phyloP scores from a whole-genome alignment of 2,113 vertebrate genomes.

The Fukomys damarensis region DNA sequence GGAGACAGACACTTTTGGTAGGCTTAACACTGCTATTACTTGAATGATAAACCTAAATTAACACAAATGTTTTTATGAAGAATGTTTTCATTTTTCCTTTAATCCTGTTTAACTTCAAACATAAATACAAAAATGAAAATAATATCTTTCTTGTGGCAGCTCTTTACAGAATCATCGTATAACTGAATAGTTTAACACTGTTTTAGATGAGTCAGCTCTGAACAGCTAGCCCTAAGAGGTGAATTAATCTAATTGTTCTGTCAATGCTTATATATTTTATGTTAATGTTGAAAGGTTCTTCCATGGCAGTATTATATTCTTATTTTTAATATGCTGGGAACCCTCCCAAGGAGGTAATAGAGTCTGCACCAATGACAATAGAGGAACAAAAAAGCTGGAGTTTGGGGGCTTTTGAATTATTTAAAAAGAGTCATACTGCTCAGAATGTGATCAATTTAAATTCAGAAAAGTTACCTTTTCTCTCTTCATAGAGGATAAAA shows the following conservation, averaged over 20 bases:
- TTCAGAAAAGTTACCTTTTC: background rate
- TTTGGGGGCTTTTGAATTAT: constrained; percentile 52
- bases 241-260: constrained; percentile 75
- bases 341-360: background rate
- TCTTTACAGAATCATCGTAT: constrained; percentile 67
- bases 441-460: constrained; percentile 27
- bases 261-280: constrained; percentile 62
- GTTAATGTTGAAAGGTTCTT: constrained; percentile 65
- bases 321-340: constrained; percentile 68
- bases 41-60: constrained; percentile 76
- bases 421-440: constrained; percentile 44
- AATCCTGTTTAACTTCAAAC: constrained; percentile 73
- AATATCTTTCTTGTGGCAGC: constrained; percentile 59
- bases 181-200: constrained; percentile 58
- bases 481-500: constrained; percentile 32
- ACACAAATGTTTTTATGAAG: constrained; percentile 66
- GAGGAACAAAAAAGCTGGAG: background rate
- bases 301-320: constrained; percentile 38
- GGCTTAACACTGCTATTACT: constrained; percentile 60
- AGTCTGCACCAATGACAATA: background rate
- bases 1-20: constrained; percentile 57
- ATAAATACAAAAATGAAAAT: constrained; percentile 78
- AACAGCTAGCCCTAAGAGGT: constrained; percentile 67
- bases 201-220: constrained; percentile 63
- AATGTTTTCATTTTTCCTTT: constrained; percentile 70